phyloP scores from a whole-genome alignment of 2,888 invertebrate species.

The Pyrrhia umbra region DNA sequence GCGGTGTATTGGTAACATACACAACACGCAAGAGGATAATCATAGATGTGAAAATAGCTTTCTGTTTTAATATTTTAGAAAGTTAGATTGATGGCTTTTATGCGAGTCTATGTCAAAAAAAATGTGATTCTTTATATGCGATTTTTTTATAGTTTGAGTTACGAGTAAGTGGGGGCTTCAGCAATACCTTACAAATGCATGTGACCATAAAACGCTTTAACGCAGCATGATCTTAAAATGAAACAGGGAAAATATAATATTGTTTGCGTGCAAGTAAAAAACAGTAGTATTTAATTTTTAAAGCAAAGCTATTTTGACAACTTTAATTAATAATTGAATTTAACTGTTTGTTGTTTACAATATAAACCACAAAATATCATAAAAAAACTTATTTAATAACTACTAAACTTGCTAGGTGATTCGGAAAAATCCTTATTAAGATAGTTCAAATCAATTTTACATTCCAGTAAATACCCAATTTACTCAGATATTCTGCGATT shows the following conservation, averaged over 20 bases:
- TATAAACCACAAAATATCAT: no score
- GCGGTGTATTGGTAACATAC: neutral
- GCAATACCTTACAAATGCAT: neutral
- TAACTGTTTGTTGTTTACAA: no score
- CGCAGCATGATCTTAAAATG: no score
- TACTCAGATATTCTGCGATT: constrained; percentile 7
- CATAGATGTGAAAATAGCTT: neutral
- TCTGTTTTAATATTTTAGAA: neutral
- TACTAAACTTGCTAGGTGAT: neutral
- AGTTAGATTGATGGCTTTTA: constrained; percentile 1
- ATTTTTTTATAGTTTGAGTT: neutral
- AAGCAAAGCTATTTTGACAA: neutral
- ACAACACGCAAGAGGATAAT: constrained; percentile 35
- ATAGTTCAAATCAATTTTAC: neutral
- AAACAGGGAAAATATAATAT: no score
- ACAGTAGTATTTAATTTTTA: neutral
- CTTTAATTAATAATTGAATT: no score
- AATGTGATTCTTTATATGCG: neutral
- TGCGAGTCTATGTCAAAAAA: neutral
- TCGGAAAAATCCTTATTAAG: neutral
- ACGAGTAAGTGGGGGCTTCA: neutral
- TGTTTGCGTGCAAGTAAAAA: no score
- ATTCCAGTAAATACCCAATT: neutral
- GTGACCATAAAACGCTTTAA: no score
- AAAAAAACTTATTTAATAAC: neutral